phyloP scores from a whole-genome alignment of 2,888 invertebrate genomes.

The Scaptomyza polygonia region DNA sequence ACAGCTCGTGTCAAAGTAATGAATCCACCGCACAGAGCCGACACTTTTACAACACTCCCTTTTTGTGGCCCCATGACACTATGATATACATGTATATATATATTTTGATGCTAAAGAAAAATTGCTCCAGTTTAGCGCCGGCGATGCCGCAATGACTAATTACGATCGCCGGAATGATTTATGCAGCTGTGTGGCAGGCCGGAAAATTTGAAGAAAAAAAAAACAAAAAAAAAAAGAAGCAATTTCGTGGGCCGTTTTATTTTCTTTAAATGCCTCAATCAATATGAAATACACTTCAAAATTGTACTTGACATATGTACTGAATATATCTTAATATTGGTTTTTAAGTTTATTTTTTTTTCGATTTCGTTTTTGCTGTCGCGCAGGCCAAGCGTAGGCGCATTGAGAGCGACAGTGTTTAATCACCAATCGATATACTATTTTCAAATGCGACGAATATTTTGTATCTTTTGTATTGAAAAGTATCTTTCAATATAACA shows the following conservation, averaged over 20 bases:
- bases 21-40: slow-evolving; percentile 82
- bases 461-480: slow-evolving; percentile 20
- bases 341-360: slow-evolving; percentile 1
- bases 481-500: slow-evolving; percentile 37
- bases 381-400: slow-evolving; percentile 42
- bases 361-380: slow-evolving; percentile 43
- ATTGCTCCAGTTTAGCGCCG: slow-evolving; percentile 77
- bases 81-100: slow-evolving; percentile 10
- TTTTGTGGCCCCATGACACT: slow-evolving; percentile 9
- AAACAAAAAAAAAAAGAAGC: too few relatives aligned
- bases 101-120: slow-evolving; percentile 66
- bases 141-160: slow-evolving; percentile 76
- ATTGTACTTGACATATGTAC: not conserved
- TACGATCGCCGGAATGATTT: slow-evolving; percentile 76
- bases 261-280: slow-evolving; percentile 61
- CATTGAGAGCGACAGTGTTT: slow-evolving; percentile 50
- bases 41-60: slow-evolving; percentile 77
- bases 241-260: slow-evolving; percentile 37
- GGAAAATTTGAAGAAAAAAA: slow-evolving; percentile 56
- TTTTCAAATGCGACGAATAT: slow-evolving; percentile 36
- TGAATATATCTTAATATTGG: not conserved
- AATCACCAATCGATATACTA: slow-evolving; percentile 60
- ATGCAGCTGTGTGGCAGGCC: slow-evolving; percentile 63
- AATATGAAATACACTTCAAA: slow-evolving; percentile 46
- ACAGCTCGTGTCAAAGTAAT: slow-evolving; percentile 83